Conservation (phyloP, 2,888 invertebrate species). For the Gymnocheta viridis region DNA sequence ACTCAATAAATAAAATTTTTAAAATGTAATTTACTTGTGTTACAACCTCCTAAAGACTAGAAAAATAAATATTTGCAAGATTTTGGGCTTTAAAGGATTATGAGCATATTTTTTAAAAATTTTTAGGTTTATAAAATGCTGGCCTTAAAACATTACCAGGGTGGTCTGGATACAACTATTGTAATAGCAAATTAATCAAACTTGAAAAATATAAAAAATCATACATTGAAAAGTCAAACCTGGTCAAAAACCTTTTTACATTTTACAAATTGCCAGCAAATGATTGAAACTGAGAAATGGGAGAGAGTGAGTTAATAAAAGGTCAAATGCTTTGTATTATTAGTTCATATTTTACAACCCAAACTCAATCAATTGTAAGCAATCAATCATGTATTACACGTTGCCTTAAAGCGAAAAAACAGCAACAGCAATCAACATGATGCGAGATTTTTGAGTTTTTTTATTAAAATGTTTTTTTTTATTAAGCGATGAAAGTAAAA, state of each 20-base stretch:
- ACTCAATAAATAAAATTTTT: too few species aligned
- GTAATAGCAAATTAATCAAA: too few species aligned
- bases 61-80: too few species aligned
- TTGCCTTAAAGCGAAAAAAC: constrained; percentile 32
- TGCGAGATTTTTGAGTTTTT: neutral
- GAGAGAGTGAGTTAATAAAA: constrained; percentile 12
- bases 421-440: constrained; percentile 1
- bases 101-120: too few species aligned
- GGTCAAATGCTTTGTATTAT: constrained; percentile 27
- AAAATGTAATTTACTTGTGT: too few species aligned
- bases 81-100: too few species aligned
- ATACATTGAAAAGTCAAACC: neutral
- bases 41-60: too few species aligned
- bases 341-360: constrained; percentile 8
- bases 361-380: constrained; percentile 26
- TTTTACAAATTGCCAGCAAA: neutral
- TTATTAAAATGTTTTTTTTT: constrained; percentile 1
- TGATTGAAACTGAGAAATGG: neutral
- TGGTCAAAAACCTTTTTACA: constrained; percentile 28
- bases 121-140: too few species aligned
- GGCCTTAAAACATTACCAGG: too few species aligned
- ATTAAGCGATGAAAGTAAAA: constrained; percentile 54
- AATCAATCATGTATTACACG: constrained; percentile 55
- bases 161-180: too few species aligned
- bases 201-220: neutral